Conservation (phyloP, 2,888 invertebrate genomes). For the Zonitis immaculata region DNA sequence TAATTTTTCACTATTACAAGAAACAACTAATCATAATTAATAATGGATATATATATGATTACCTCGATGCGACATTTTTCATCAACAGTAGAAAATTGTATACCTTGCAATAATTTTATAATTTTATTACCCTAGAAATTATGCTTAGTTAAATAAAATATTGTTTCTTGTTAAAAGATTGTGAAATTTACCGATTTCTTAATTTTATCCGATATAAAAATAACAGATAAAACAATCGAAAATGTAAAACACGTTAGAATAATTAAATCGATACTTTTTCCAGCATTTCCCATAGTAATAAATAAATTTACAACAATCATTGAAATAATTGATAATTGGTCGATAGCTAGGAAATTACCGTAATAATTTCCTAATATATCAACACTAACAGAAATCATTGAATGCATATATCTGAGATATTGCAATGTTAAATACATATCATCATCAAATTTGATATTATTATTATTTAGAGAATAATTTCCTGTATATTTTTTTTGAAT, state of each 20-base stretch:
- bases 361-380: constrained; percentile 26
- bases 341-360: constrained; percentile 30
- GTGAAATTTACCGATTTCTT: constrained; percentile 22
- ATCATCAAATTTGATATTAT: constrained; percentile 9
- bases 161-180: neutral
- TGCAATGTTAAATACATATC: constrained; percentile 19
- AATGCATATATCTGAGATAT: constrained; percentile 25
- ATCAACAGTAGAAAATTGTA: constrained; percentile 26
- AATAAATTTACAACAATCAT: constrained; percentile 29
- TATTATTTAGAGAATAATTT: constrained; percentile 12
- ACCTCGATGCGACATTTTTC: constrained; percentile 31
- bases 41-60: too few species aligned
- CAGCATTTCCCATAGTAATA: constrained; percentile 15
- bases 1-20: constrained; percentile 1
- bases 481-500: constrained; percentile 9
- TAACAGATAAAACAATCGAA: constrained; percentile 20
- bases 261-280: constrained; percentile 19
- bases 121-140: constrained; percentile 31
- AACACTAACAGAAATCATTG: constrained; percentile 25
- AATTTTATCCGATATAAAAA: constrained; percentile 24
- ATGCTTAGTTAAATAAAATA: neutral
- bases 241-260: constrained; percentile 23
- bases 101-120: constrained; percentile 28
- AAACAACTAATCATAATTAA: neutral
- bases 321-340: constrained; percentile 26